Conservation (phyloP, 2,113 vertebrate species). For the Orthochromis malagaraziensis region DNA sequence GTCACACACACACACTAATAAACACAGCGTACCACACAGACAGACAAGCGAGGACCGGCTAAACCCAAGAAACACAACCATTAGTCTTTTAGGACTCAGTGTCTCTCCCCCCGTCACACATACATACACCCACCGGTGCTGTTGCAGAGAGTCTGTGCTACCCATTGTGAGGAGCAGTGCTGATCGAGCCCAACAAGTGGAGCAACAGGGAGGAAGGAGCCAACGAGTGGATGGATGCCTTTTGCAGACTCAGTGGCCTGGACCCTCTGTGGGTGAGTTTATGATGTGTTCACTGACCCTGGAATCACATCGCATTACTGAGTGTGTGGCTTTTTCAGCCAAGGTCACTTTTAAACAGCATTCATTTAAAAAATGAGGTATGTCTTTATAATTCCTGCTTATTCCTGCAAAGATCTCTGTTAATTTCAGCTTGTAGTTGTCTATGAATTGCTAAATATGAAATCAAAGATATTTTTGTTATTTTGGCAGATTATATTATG, state of each 20-base stretch:
- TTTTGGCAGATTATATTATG: not conserved
- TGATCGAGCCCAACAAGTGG: slow-evolving; percentile 26
- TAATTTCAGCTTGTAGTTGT: not conserved
- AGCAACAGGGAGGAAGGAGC: slow-evolving; percentile 54
- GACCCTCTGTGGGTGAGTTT: slow-evolving; percentile 78
- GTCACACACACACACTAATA: slow-evolving; percentile 19
- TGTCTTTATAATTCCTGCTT: not conserved
- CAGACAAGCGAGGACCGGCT: not conserved
- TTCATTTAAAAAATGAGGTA: not conserved
- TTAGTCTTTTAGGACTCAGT: slow-evolving; percentile 10
- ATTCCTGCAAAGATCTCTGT: not conserved
- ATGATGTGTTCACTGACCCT: slow-evolving; percentile 22
- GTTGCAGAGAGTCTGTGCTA: slow-evolving; percentile 7
- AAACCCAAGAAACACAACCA: not conserved
- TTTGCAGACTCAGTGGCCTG: slow-evolving; percentile 77
- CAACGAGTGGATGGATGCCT: slow-evolving; percentile 72
- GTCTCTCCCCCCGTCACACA: not conserved
- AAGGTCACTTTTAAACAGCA: not conserved
- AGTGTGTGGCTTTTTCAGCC: not conserved
- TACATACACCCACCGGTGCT: not conserved
- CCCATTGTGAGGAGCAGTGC: slow-evolving; percentile 30
- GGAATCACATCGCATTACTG: not conserved
- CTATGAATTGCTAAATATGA: not conserved
- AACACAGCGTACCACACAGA: slow-evolving; percentile 13
- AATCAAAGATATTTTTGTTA: not conserved